Evolutionary conservation across 2,797 vertebrate species (phyloP).

Genomic region (Brachymystax lenok): DNA sequence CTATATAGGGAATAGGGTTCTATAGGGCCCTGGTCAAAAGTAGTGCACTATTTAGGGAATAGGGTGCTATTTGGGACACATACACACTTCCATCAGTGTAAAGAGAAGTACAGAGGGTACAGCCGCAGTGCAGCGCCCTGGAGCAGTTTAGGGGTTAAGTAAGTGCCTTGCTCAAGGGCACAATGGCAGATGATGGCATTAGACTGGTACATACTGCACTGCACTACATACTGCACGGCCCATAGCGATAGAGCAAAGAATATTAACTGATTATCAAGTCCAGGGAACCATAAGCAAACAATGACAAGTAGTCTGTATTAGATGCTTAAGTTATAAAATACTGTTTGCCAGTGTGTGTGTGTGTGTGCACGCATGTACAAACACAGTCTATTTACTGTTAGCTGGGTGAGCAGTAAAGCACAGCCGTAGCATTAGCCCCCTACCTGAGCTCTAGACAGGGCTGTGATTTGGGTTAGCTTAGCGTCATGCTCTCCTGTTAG

Average conservation of each 20-base stretch:
- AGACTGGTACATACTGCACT: background rate
- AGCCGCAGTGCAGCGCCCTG: background rate
- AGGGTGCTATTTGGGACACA: no score
- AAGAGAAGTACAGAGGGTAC: background rate
- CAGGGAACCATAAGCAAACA: background rate
- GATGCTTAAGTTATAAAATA: background rate
- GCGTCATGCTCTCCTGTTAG: conserved; percentile 5
- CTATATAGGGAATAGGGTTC: no score
- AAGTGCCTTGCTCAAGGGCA: background rate
- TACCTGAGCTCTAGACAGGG: conserved; percentile 23
- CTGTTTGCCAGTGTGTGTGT: conserved; percentile 1
- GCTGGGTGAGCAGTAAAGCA: conserved; percentile 31
- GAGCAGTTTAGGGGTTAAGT: background rate
- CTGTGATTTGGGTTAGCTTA: conserved; percentile 35
- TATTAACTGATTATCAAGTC: background rate
- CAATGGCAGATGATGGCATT: background rate
- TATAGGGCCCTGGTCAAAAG: conserved; percentile 33
- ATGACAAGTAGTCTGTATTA: no score
- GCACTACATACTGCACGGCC: background rate
- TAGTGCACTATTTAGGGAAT: background rate
- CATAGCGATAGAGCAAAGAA: background rate
- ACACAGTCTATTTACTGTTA: conserved; percentile 33
- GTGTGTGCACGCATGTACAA: background rate
- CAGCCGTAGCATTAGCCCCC: conserved; percentile 50
- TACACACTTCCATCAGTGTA: background rate